Conservation (phyloP, 37 sponge, comb jelly and placozoan species). For the Spongia lamella region DNA sequence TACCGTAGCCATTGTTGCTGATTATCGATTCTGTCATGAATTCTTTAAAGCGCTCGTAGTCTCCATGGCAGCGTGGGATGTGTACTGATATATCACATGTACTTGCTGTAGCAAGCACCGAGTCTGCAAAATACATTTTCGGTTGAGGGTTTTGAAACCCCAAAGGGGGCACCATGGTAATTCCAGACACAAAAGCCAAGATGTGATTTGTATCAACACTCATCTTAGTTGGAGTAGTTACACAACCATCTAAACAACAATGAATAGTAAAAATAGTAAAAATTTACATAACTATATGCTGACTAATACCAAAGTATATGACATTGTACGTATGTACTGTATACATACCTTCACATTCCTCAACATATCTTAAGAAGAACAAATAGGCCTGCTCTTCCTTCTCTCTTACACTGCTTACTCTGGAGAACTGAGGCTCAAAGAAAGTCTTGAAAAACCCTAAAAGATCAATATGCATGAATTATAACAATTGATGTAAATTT, state of each 20-base stretch:
- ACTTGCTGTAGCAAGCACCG: neutral
- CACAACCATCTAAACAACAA: too few species aligned
- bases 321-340: too few species aligned
- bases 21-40: neutral
- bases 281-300: too few species aligned
- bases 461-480: too few species aligned
- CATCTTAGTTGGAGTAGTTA: too few species aligned
- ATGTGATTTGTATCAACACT: too few species aligned
- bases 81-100: neutral
- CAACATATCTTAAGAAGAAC: constrained; percentile 18
- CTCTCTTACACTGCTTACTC: neutral
- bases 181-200: too few species aligned
- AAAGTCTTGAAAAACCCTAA: neutral
- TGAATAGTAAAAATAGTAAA: too few species aligned
- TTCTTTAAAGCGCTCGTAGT: constrained; percentile 5
- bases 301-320: too few species aligned
- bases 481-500: too few species aligned
- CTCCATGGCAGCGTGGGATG: neutral
- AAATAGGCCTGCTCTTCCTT: constrained; percentile 18
- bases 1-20: constrained; percentile 5
- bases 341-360: constrained; percentile 40
- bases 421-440: neutral
- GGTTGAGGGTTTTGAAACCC: too few species aligned
- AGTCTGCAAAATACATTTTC: neutral
- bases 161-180: too few species aligned